Percentiles rank a stretch among this genome's conserved stretches.
Conservation (phyloP, 2,113 vertebrate genomes). For the Dicrurus megarhynchus region DNA sequence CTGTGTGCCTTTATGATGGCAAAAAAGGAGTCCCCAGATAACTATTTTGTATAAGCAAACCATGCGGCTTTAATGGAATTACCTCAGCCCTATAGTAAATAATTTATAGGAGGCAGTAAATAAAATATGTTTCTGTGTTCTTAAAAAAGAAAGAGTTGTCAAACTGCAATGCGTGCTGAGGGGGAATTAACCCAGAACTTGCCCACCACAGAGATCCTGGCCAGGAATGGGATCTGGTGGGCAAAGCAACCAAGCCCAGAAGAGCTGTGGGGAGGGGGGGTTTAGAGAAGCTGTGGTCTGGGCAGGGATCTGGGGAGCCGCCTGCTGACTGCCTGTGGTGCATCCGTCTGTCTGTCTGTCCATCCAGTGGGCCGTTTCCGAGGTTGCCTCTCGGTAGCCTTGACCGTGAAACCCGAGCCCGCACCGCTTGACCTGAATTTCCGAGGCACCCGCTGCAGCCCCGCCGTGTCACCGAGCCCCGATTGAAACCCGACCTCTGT, state of each 20-base stretch:
- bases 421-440: slow-evolving; percentile 66
- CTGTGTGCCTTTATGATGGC: not conserved
- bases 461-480: slow-evolving; percentile 51
- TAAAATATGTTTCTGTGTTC: slow-evolving; percentile 70
- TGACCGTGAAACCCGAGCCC: slow-evolving; percentile 66
- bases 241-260: not conserved
- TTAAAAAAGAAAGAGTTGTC: slow-evolving; percentile 23
- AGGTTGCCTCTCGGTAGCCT: slow-evolving; percentile 43
- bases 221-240: not conserved
- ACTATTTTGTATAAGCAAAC: slow-evolving; percentile 69
- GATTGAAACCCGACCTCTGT: slow-evolving; percentile 65
- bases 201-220: not conserved
- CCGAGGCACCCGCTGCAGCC: slow-evolving; percentile 51
- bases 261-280: not conserved
- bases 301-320: fast-evolving
- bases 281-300: not conserved
- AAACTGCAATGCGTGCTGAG: not conserved
- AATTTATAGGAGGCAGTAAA: slow-evolving; percentile 77
- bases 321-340: not conserved
- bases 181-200: slow-evolving; percentile 15
- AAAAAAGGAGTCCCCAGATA: slow-evolving; percentile 46
- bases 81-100: slow-evolving; percentile 72
- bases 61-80: slow-evolving; percentile 66
- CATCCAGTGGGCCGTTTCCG: not conserved
- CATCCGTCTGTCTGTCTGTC: not conserved